Conservation (phyloP, 2,113 vertebrate genomes). For the Brienomyrus longianalis region DNA sequence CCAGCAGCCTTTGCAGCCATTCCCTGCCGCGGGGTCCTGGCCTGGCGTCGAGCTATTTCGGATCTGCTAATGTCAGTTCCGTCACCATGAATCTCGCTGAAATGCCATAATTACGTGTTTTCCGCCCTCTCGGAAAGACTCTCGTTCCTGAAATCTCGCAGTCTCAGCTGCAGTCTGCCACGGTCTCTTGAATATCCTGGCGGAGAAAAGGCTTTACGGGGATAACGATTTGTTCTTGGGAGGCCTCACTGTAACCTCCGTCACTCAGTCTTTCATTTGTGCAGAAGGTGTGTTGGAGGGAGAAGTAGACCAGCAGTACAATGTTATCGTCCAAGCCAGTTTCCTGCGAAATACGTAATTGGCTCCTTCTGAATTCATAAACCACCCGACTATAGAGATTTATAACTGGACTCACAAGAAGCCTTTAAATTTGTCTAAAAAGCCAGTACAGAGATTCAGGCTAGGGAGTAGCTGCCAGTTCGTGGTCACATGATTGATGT, state of each 20-base stretch:
- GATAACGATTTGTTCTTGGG: neutral
- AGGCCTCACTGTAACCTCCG: neutral
- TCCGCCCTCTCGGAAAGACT: neutral
- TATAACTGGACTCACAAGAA: neutral
- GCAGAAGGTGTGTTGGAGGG: neutral
- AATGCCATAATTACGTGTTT: neutral
- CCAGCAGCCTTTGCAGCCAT: neutral
- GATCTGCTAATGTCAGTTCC: neutral
- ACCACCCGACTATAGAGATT: neutral
- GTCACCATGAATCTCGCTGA: neutral
- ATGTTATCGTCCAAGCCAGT: neutral
- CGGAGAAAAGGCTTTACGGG: neutral
- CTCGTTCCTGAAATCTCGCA: neutral
- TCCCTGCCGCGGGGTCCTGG: neutral
- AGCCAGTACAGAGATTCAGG: neutral
- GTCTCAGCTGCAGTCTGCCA: neutral
- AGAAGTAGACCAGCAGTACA: neutral
- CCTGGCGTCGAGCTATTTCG: neutral
- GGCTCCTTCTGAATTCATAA: neutral
- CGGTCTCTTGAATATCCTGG: neutral
- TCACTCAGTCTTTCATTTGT: neutral
- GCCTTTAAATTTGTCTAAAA: neutral
- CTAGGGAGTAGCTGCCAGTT: neutral
- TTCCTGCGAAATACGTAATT: neutral
- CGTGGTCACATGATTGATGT: neutral